These are phyloP conservation scores for Pseudonaja textilis DNA, from an alignment of 2,113 vertebrate genomes.

Conservation along the genomic window DNA sequence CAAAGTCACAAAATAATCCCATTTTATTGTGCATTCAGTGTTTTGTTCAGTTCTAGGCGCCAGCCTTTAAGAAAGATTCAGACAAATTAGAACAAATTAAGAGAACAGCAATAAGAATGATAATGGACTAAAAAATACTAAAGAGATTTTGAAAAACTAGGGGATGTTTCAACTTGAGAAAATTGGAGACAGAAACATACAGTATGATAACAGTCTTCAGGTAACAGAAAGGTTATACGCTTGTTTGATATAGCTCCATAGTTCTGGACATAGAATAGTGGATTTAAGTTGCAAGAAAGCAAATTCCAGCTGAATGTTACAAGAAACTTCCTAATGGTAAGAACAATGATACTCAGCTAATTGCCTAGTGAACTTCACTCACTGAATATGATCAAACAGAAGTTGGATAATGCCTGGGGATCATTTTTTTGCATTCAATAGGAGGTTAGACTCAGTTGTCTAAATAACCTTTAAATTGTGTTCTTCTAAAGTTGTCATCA, in stretches of 20 bases:
- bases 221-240: background rate
- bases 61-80: background rate
- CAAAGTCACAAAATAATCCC: background rate
- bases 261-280: background rate
- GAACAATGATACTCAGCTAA: background rate
- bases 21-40: background rate
- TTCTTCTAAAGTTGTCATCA: background rate
- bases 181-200: background rate
- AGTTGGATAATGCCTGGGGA: background rate
- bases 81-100: background rate
- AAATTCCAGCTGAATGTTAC: background rate
- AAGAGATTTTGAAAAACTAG: background rate
- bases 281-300: background rate
- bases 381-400: background rate
- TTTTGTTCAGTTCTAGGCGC: background rate
- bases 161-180: background rate
- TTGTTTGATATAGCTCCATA: background rate
- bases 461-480: background rate
- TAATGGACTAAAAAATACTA: background rate
- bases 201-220: background rate
- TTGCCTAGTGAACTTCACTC: background rate
- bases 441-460: background rate
- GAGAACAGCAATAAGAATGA: background rate
- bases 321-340: background rate
- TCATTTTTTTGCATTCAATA: background rate